Percentiles rank a stretch among this genome's conserved stretches.
phyloP scores from a whole-genome alignment of 2,113 vertebrate species.

The Ariopsis seemanni region DNA sequence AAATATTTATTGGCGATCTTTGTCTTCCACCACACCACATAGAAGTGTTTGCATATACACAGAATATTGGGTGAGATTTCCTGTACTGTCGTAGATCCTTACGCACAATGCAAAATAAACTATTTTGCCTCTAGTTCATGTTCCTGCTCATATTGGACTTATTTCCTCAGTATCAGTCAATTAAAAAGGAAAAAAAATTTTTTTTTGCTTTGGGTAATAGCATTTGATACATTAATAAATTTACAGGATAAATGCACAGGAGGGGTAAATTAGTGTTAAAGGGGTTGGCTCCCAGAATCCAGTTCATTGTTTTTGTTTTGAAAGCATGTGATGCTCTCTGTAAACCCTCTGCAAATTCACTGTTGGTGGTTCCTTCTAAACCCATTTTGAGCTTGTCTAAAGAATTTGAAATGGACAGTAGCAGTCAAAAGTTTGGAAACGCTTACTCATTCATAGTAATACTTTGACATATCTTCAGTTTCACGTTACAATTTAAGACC shows the following conservation, averaged over 20 bases:
- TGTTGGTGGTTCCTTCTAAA: too few relatives aligned
- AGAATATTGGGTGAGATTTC: not conserved
- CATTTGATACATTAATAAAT: not conserved
- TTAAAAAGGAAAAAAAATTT: not conserved
- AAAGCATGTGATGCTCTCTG: too few relatives aligned
- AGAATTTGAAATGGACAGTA: too few relatives aligned
- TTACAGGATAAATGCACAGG: not conserved
- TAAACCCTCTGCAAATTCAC: too few relatives aligned
- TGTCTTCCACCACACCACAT: constrained; percentile 1
- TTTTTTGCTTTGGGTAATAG: not conserved
- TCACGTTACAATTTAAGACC: too few relatives aligned
- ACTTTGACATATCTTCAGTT: too few relatives aligned
- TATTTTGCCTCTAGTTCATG: not conserved
- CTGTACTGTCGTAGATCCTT: not conserved
- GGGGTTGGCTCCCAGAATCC: too few relatives aligned
- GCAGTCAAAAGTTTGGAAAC: too few relatives aligned
- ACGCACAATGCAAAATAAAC: not conserved
- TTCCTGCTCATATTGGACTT: not conserved
- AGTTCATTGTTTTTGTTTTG: too few relatives aligned
- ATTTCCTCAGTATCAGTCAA: not conserved
- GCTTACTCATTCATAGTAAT: too few relatives aligned
- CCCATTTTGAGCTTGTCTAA: too few relatives aligned
- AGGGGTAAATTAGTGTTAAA: not conserved
- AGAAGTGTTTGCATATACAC: not conserved
- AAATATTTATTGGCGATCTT: constrained; percentile 54